Evolutionary conservation across 2,113 vertebrate genomes (phyloP).

Genomic region (Hippocampus barbouri): DNA sequence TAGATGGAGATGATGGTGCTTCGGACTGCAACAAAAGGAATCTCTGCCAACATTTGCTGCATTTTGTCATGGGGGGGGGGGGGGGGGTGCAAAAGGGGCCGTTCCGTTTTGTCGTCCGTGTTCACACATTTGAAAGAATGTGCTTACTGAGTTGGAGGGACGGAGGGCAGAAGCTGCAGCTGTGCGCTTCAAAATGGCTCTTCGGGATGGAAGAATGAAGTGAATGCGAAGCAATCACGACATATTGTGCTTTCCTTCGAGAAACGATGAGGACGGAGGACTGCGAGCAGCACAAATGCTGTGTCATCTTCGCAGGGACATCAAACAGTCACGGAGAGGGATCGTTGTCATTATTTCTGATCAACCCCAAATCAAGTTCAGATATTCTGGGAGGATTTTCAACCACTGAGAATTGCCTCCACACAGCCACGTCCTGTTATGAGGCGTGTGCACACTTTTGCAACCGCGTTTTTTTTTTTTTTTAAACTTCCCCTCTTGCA

Average conservation of each 20-base stretch:
- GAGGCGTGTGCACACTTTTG: neutral
- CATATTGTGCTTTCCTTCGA: neutral
- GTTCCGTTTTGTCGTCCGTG: conserved; percentile 7
- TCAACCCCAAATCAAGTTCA: too few relatives aligned
- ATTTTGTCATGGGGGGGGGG: conserved; percentile 29
- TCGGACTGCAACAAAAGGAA: conserved; percentile 29
- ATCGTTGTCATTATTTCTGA: neutral
- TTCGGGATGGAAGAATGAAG: too few relatives aligned
- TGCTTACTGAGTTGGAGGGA: neutral
- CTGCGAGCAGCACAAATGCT: conserved; percentile 19
- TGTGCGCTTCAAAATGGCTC: neutral
- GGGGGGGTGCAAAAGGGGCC: conserved; percentile 2
- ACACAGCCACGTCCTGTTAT: too few relatives aligned
- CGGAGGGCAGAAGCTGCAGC: conserved; percentile 5
- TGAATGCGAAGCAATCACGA: conserved; percentile 3
- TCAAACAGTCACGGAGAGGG: neutral
- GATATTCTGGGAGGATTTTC: too few relatives aligned
- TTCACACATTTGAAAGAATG: neutral
- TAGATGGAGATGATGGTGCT: conserved; percentile 55
- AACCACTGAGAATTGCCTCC: too few relatives aligned
- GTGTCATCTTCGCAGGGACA: neutral
- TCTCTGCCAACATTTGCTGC: conserved; percentile 50
- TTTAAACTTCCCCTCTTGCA: neutral
- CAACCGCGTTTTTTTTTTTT: neutral
- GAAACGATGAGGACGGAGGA: conserved; percentile 24